Conservation (phyloP, 2,888 invertebrate genomes). For the Allygus modestus region DNA sequence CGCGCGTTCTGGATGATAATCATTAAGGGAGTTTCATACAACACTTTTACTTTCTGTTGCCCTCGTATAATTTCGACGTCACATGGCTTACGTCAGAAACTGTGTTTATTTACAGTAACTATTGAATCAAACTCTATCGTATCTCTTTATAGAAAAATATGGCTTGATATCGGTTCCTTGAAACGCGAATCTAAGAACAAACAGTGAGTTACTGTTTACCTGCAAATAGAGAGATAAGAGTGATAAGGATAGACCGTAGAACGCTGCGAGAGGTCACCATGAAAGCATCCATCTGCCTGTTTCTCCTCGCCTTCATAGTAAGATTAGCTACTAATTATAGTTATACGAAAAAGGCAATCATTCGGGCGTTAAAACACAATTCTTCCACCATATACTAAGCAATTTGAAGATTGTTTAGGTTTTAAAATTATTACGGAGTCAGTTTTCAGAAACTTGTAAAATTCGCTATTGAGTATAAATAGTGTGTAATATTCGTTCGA, state of each 20-base stretch:
- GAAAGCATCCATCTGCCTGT: conserved; percentile 16
- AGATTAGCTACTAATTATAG: not conserved
- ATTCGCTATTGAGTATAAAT: no score
- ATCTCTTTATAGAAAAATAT: conserved; percentile 5
- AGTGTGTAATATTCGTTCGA: no score
- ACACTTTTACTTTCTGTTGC: not conserved
- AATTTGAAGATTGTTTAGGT: no score
- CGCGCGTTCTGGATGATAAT: no score
- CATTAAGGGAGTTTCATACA: no score
- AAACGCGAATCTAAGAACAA: not conserved
- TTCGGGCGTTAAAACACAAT: no score
- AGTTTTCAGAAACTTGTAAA: no score
- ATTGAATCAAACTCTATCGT: not conserved
- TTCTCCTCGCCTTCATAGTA: conserved; percentile 2
- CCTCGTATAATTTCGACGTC: not conserved
- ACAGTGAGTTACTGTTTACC: not conserved
- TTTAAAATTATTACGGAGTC: no score
- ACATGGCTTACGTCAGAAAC: not conserved
- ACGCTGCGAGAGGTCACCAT: not conserved
- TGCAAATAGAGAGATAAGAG: not conserved
- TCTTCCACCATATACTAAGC: no score
- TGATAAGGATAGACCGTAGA: not conserved
- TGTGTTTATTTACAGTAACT: not conserved
- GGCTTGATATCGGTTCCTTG: not conserved
- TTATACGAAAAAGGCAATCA: no score